phyloP scores from a whole-genome alignment of 2,888 invertebrate species.

The Xylota sylvarum region DNA sequence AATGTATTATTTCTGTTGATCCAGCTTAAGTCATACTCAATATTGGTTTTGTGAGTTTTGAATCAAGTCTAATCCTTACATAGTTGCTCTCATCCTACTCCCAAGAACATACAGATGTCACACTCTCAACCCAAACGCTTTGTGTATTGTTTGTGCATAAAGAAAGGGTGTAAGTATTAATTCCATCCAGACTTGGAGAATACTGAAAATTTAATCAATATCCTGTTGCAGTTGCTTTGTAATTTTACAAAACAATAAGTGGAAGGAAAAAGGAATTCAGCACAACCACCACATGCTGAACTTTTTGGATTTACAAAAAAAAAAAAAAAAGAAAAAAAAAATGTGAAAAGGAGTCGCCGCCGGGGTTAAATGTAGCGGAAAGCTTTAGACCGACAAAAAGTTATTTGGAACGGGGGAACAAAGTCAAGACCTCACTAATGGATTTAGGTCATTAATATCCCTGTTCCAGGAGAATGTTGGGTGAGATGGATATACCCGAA shows the following conservation, averaged over 20 bases:
- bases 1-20: constrained; percentile 40
- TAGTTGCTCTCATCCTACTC: constrained; percentile 8
- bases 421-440: constrained; percentile 36
- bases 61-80: constrained; percentile 24
- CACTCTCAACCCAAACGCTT: not conserved
- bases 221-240: constrained; percentile 39
- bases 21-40: constrained; percentile 32
- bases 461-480: not conserved
- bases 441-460: constrained; percentile 52
- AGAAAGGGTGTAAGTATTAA: constrained; percentile 3
- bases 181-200: constrained; percentile 4
- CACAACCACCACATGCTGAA: constrained; percentile 32
- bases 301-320: constrained; percentile 29
- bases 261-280: not conserved
- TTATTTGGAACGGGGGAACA: constrained; percentile 4
- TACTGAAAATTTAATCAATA: constrained; percentile 48
- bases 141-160: constrained; percentile 4
- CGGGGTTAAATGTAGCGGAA: constrained; percentile 42
- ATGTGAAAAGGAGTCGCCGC: not conserved
- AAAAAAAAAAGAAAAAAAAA: no score
- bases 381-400: constrained; percentile 22
- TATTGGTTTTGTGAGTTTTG: constrained; percentile 49
- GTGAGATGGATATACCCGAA: constrained; percentile 23
- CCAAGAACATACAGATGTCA: constrained; percentile 9
- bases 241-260: constrained; percentile 28